phyloP scores from a whole-genome alignment of 2,888 invertebrate species.

The Microplitis deprimator region DNA sequence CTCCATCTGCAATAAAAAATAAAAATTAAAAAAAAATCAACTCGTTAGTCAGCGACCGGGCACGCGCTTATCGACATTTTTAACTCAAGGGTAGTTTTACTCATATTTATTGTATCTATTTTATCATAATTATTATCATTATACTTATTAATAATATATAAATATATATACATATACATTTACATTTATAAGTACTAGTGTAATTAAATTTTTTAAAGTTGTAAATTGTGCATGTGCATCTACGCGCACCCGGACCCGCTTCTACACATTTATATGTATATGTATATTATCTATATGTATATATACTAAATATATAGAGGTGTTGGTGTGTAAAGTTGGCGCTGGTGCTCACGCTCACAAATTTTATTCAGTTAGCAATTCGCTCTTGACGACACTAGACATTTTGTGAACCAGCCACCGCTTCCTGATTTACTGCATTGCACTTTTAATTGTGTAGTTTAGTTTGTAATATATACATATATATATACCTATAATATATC shows the following conservation, averaged over 20 bases:
- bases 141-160: not conserved
- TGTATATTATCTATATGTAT: not conserved
- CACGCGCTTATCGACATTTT: conserved; percentile 33
- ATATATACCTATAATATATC: not conserved
- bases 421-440: not conserved
- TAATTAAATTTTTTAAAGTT: not conserved
- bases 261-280: not conserved
- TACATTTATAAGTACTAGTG: not conserved
- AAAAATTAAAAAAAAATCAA: not conserved
- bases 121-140: not conserved
- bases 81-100: conserved; percentile 26
- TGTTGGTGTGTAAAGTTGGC: conserved; percentile 6
- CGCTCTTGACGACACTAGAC: not conserved
- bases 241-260: not conserved
- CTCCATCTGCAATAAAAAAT: not conserved
- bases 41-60: conserved; percentile 10
- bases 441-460: not conserved
- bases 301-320: not conserved
- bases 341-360: not conserved
- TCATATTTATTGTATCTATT: not conserved
- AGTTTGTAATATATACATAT: not conserved
- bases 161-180: not conserved
- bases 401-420: not conserved
- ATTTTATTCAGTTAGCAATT: not conserved
- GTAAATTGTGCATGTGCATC: not conserved